These are phyloP conservation scores for Eupithecia subumbrata DNA, from an alignment of 2,888 invertebrate genomes.

Conservation along the genomic window DNA sequence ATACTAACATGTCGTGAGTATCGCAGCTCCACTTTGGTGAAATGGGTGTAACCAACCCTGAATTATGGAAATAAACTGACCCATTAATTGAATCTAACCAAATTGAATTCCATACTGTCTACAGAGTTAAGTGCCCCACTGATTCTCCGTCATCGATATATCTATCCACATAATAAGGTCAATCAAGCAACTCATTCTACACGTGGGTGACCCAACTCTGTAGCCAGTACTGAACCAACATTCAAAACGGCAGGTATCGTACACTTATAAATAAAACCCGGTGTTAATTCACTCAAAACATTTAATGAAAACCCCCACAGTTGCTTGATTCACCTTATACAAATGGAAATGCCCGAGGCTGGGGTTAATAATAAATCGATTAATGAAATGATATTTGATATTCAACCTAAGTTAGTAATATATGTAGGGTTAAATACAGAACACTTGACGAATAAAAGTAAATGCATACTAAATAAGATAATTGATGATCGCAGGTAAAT, in stretches of 20 bases:
- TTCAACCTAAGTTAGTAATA: not conserved
- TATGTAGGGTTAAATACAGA: slow-evolving; percentile 14
- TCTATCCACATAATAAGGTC: slow-evolving; percentile 65
- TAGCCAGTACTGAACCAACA: slow-evolving; percentile 53
- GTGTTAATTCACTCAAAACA: slow-evolving; percentile 52
- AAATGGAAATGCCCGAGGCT: slow-evolving; percentile 29
- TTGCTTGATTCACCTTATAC: slow-evolving; percentile 80
- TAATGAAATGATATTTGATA: slow-evolving; percentile 15
- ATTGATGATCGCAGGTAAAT: not conserved
- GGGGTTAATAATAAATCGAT: slow-evolving; percentile 11
- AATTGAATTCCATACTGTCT: slow-evolving; percentile 46
- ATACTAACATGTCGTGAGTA: not conserved
- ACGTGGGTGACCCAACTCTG: slow-evolving; percentile 76
- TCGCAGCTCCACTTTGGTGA: not conserved
- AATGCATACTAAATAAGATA: not conserved
- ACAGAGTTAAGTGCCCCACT: slow-evolving; percentile 68
- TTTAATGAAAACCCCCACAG: slow-evolving; percentile 80
- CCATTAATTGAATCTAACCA: not conserved
- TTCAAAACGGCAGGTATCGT: slow-evolving; percentile 43
- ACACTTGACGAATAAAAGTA: slow-evolving; percentile 13
- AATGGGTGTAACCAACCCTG: not conserved
- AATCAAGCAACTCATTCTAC: slow-evolving; percentile 75
- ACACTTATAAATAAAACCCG: slow-evolving; percentile 71
- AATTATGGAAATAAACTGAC: not conserved
- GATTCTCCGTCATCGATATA: slow-evolving; percentile 48